Evolutionary conservation across 2,113 vertebrate genomes (phyloP).

Genomic region (Platichthys stellatus): DNA sequence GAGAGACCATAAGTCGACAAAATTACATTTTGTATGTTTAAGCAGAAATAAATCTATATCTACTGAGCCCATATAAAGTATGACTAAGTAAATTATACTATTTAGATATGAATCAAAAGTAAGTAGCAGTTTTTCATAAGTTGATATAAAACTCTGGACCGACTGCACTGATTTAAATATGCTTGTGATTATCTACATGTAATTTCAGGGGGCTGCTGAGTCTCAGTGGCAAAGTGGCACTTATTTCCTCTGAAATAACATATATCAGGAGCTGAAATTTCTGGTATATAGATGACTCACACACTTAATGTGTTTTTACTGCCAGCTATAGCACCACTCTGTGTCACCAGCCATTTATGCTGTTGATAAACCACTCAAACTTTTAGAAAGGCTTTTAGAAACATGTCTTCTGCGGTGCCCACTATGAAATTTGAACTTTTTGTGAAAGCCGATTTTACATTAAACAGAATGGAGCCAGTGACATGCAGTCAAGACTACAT

Average conservation of each 20-base stretch:
- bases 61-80: no score
- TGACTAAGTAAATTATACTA: no score
- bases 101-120: no score
- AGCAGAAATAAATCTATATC: background rate
- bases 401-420: background rate
- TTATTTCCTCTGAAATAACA: conserved; percentile 11
- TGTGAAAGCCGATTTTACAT: background rate
- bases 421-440: background rate
- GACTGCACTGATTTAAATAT: background rate
- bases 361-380: background rate
- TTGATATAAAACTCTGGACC: background rate
- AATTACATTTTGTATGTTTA: no score
- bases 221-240: background rate
- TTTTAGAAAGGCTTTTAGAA: no score
- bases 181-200: background rate
- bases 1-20: no score
- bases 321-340: background rate
- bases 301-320: conserved; percentile 8
- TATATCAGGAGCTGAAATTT: background rate
- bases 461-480: background rate
- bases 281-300: background rate
- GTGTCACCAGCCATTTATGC: background rate
- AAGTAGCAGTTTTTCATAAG: background rate
- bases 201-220: background rate
- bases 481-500: background rate